phyloP scores from a whole-genome alignment of 2,888 invertebrate species.

The Pyrochroa serraticornis region DNA sequence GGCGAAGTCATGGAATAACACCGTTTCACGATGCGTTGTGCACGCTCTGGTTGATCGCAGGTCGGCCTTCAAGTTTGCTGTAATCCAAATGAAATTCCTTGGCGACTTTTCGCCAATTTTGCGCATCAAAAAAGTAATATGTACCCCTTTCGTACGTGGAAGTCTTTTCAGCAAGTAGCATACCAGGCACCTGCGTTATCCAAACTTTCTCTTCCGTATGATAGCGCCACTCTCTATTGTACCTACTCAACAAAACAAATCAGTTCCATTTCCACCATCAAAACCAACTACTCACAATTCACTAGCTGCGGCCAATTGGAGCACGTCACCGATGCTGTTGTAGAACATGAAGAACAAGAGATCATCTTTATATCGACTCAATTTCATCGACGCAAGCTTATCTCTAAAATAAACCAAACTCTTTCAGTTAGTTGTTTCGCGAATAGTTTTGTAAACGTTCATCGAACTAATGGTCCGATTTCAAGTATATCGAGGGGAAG shows the following conservation, averaged over 20 bases:
- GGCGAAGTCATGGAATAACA: conserved; percentile 47
- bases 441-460: too few species aligned
- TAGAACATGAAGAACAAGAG: conserved; percentile 99
- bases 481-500: too few species aligned
- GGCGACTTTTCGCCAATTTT: conserved; percentile 98
- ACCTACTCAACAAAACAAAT: conserved; percentile 64
- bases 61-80: conserved; percentile 96
- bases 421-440: too few species aligned
- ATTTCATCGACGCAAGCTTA: conserved; percentile 92
- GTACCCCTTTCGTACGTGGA: conserved; percentile 97
- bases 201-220: conserved; percentile 99
- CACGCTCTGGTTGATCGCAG: conserved; percentile 51
- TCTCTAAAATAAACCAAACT: conserved; percentile 67
- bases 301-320: conserved; percentile 96
- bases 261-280: background rate
- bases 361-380: conserved; percentile 98
- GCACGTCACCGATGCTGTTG: conserved; percentile 96
- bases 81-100: conserved; percentile 99
- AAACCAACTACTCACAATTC: conserved; percentile 79
- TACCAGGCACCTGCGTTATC: conserved; percentile 97
- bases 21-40: conserved; percentile 42
- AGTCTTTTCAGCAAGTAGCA: conserved; percentile 93
- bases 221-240: conserved; percentile 98
- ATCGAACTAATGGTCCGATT: too few species aligned
- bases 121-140: conserved; percentile 99